These are phyloP conservation scores for Todiramphus saurophagus DNA, from an alignment of 2,113 vertebrate species.

Conservation along the genomic window DNA sequence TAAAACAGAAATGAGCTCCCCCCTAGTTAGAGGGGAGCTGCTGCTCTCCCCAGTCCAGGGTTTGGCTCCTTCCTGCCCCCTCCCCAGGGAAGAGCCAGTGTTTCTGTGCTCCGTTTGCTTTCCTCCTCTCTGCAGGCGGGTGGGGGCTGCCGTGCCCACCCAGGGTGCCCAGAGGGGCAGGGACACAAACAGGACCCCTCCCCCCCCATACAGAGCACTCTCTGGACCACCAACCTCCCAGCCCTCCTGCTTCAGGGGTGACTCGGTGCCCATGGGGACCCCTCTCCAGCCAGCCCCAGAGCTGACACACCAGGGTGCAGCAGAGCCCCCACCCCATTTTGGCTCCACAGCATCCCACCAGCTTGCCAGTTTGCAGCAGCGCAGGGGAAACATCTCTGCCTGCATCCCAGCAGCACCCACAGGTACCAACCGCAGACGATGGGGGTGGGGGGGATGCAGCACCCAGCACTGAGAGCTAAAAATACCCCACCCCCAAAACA, in stretches of 20 bases:
- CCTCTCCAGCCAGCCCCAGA: not conserved
- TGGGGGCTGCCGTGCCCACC: no score
- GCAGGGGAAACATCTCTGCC: not conserved
- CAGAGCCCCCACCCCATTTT: not conserved
- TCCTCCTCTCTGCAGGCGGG: no score
- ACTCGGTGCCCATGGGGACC: not conserved
- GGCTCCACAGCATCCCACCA: not conserved
- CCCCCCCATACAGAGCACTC: not conserved
- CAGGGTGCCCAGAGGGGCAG: not conserved
- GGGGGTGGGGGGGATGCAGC: no score
- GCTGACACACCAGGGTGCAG: not conserved
- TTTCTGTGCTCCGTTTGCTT: not conserved
- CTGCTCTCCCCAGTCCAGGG: not conserved
- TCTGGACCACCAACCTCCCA: no score
- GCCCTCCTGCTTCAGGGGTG: not conserved
- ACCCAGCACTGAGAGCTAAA: not conserved
- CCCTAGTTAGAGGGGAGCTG: not conserved
- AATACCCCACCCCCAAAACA: not conserved
- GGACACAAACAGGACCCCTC: not conserved
- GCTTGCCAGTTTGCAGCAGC: rapidly evolving
- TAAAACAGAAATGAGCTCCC: not conserved
- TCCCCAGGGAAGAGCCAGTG: not conserved
- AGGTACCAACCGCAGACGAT: not conserved
- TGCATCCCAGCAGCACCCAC: not conserved
- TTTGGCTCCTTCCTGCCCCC: not conserved